Conservation (phyloP, 1,140 invertebrate species). For the Drosophila athabasca region DNA sequence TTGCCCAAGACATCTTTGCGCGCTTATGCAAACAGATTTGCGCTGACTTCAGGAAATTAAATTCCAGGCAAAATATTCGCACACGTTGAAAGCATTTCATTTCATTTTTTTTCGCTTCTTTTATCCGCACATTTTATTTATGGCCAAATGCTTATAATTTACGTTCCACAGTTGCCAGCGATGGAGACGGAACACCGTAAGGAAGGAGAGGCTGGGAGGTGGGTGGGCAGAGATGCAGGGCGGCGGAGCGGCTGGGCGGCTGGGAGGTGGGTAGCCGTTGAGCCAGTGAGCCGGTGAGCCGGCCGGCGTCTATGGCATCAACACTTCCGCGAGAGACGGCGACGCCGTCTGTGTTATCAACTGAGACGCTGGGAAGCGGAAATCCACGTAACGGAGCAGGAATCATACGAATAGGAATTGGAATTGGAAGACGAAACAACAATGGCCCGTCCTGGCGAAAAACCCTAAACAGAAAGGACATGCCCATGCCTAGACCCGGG, state of each 20-base stretch:
- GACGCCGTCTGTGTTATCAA: conserved; percentile 65
- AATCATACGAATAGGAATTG: conserved; percentile 16
- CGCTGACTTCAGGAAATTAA: conserved; percentile 60
- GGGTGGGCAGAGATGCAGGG: no score
- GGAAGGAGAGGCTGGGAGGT: not conserved
- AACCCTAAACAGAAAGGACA: conserved; percentile 55
- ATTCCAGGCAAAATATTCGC: conserved; percentile 14
- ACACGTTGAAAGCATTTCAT: conserved; percentile 10
- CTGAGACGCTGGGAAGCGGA: conserved; percentile 66
- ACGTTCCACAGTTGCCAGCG: conserved; percentile 24
- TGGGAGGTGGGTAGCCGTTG: conserved; percentile 1
- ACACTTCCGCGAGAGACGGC: conserved; percentile 59
- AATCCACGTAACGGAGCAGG: conserved; percentile 66
- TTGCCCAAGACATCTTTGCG: conserved; percentile 44
- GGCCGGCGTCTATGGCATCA: conserved; percentile 64
- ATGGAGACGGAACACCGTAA: not conserved
- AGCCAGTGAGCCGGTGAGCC: conserved; percentile 5
- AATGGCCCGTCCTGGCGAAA: conserved; percentile 13
- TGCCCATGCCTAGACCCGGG: conserved; percentile 64
- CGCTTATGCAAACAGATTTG: conserved; percentile 59
- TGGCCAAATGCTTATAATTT: conserved; percentile 58
- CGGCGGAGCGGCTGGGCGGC: no score
- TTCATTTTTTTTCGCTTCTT: no score
- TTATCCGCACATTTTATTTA: conserved; percentile 47
- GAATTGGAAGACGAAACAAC: conserved; percentile 23